Evolutionary conservation across 2,797 vertebrate species (phyloP), one percentile per base, ranked within the genome.

Genomic region (Takifugu rubripes): DNA sequence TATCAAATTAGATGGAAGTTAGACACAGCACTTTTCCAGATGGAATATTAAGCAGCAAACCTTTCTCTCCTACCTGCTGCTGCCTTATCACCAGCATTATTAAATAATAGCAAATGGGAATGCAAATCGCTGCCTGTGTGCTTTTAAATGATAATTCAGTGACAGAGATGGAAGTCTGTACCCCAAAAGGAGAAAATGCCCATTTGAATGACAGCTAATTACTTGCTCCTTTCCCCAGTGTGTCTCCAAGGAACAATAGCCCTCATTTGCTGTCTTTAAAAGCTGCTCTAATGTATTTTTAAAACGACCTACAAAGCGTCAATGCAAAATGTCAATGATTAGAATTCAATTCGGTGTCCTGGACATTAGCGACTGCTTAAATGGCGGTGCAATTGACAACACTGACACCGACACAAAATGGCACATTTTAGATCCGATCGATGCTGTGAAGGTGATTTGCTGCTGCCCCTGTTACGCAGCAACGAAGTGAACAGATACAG

Each of bases 1-100:
- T 29, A 70, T 70, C 52, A 71, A 80, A 80, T 84, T 74, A 81
- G 29, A 51, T 25, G 60, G 55, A 63, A 73, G 73, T 80, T 76
- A 68, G 60, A 50, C 47, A 49, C 12, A 21, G n/a, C 44, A 21
- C 1, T 46, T 46, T 46, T 46, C 44, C n/a, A 17, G 17, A 46
- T 21, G n/a, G 17, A 46, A 21, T 53, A 61, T 46, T 56, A 52
- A 68, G 58, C 56, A 72, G 49, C 16, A 57, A 62, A 75, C 61
- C 12, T 53, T 8, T 24, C 53, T 45, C 5, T 27, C 5, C 1
- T 25, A 61, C 6, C 5, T 62, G 15, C 21, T 61, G n/a, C 12
- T 21, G 52, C 62, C 45, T 43, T 49, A 49, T 62, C 31, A 52
- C 12, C 45, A 2, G 42, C 12, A 7, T 44, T 44, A n/a, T 16